Base-by-base conservation (phyloP, 2,888 invertebrate species). In the Heliconius erato region DNA sequence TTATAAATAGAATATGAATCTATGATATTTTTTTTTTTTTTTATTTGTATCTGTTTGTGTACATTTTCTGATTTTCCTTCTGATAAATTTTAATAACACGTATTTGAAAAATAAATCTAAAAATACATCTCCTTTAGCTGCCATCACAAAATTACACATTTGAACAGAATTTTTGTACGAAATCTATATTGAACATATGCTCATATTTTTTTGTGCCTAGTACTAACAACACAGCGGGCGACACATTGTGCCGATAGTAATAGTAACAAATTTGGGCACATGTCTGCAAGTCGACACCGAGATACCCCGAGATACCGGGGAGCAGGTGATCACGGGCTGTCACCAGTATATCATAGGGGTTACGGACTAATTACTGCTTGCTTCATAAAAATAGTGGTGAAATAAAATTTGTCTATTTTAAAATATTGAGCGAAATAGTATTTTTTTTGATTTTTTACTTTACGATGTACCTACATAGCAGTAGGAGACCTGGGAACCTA, bases 291-390 rank as follows among this genome's bases (percentile, higher is more conserved):
- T 28, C 3, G 77, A 81, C 32, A 77, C 77, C 44, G 63, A 6
- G 71, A n/a, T 77, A 9, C 40, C 40, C 40, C 44, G 26, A 59
- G 26, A 59, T 16, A 63, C n/a, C 40, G 40, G 11, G 44, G 28
- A 63, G 32, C 63, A 69, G 28, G 69, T 63, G 77, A 77, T 81
- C 63, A 63, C 3, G 77, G 44, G 11, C 54, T 71, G 81, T 44
- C 80, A n/a, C 32, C 69, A 19, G 71, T 81, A 71, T 71, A 77
- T 80, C 76, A 80, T 80, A 35, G 40, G 76, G 81, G 77, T 69
- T 69, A 63, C 23, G 59, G 23, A 44, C n/a, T 59, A 26, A 44
- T 59, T 67, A 44, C 40, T 68, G 28, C 35, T 44, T 44, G 32
- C 44, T 63, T n/a, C 26, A 28, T 40, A 59, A 11, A 59, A 6